Evolutionary conservation across 2,113 vertebrate genomes (phyloP).

Genomic region (Ceyx margarethae): DNA sequence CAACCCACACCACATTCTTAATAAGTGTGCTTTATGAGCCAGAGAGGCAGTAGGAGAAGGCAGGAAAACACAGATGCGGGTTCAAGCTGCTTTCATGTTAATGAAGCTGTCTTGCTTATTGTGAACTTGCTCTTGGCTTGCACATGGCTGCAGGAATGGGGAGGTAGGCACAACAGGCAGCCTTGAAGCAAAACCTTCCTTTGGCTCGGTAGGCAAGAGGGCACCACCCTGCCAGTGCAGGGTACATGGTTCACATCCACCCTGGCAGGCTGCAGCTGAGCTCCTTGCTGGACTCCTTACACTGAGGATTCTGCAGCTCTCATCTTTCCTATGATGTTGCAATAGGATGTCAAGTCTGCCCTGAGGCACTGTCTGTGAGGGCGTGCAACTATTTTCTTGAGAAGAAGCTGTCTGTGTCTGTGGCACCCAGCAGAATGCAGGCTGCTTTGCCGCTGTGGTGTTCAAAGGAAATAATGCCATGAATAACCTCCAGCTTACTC

Average conservation of each 20-base stretch:
- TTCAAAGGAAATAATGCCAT: background rate
- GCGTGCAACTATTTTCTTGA: no score
- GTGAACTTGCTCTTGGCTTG: background rate
- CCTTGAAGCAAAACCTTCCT: background rate
- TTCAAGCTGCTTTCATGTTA: background rate
- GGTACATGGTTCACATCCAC: accelerated
- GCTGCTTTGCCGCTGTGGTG: background rate
- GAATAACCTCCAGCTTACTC: background rate
- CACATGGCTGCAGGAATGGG: background rate
- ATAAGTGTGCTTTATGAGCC: background rate
- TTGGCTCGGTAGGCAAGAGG: background rate
- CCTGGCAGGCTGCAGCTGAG: background rate
- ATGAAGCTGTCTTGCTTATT: background rate
- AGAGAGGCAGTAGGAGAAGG: background rate
- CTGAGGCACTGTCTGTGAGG: background rate
- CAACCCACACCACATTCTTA: background rate
- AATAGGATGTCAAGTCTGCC: background rate
- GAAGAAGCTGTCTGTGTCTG: background rate
- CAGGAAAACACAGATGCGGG: background rate
- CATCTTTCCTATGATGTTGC: background rate
- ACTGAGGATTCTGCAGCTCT: background rate
- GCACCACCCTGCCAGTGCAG: background rate
- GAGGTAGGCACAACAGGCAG: background rate
- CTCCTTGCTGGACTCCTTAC: background rate
- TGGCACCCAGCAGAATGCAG: background rate